Conservation (phyloP, 1,140 invertebrate species). For the Drosophila punjabiensis region DNA sequence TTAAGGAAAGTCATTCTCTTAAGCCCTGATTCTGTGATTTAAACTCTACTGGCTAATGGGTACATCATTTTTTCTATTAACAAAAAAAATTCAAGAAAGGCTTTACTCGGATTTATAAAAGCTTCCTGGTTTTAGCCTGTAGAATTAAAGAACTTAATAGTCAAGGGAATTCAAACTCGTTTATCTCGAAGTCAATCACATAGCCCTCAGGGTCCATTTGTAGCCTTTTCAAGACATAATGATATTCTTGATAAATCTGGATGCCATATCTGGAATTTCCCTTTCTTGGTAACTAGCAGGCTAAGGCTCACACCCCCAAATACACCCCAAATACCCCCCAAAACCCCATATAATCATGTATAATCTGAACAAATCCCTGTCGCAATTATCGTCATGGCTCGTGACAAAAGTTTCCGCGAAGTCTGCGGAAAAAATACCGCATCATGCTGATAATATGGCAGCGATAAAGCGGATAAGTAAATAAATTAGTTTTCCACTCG, state of each 20-base stretch:
- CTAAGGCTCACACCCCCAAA: not conserved
- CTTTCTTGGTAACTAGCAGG: not conserved
- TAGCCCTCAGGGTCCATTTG: not conserved
- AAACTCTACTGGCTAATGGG: too few relatives aligned
- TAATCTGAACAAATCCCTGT: conserved; percentile 60
- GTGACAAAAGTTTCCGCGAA: conserved; percentile 76
- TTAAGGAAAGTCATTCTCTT: too few relatives aligned
- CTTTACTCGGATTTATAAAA: too few relatives aligned
- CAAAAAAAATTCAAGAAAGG: too few relatives aligned
- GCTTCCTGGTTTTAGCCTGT: too few relatives aligned
- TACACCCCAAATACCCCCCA: too few relatives aligned
- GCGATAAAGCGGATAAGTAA: conserved; percentile 31
- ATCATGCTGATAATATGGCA: conserved; percentile 71
- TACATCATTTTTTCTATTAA: too few relatives aligned
- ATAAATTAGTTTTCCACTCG: conserved; percentile 26
- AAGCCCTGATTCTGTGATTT: not conserved
- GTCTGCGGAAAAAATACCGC: conserved; percentile 54
- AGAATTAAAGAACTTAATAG: too few relatives aligned
- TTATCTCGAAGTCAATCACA: not conserved
- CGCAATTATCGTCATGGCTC: conserved; percentile 38
- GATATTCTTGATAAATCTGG: not conserved
- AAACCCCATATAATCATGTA: conserved; percentile 4
- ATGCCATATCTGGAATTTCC: not conserved
- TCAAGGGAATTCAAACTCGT: too few relatives aligned
- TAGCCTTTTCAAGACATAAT: not conserved